Evolutionary conservation across 2,113 vertebrate genomes (phyloP).

Genomic region (Ia io): DNA sequence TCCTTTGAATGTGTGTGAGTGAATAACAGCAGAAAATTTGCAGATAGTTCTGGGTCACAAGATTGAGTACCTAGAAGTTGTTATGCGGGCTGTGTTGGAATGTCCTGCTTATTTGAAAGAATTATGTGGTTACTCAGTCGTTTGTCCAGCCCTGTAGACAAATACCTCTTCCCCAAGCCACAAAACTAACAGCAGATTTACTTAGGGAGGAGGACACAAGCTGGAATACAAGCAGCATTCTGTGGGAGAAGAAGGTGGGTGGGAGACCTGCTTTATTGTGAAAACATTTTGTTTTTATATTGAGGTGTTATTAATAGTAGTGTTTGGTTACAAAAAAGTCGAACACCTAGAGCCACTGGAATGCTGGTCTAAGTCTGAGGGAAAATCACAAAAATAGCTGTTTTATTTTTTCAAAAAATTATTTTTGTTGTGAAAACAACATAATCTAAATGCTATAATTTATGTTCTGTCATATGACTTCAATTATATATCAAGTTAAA

Average conservation of each 20-base stretch:
- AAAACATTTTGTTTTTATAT: conserved; percentile 54
- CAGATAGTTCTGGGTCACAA: not conserved
- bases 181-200: conserved; percentile 48
- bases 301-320: conserved; percentile 61
- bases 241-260: not conserved
- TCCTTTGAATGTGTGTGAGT: not conserved
- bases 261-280: conserved; percentile 1
- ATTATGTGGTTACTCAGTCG: not conserved
- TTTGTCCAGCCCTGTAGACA: not conserved
- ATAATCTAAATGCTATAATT: not conserved
- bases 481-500: conserved; percentile 11
- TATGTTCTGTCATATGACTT: not conserved
- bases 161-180: not conserved
- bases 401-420: conserved; percentile 34
- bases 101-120: conserved; percentile 28
- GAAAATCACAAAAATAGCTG: conserved; percentile 1
- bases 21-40: not conserved
- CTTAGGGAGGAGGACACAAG: not conserved
- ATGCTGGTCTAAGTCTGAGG: not conserved
- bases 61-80: not conserved
- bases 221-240: not conserved
- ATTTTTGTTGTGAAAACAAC: conserved; percentile 12
- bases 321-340: not conserved
- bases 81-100: not conserved
- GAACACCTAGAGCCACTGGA: not conserved